Conservation (phyloP, 1,140 invertebrate species). For the Hesperophylax magnus region DNA sequence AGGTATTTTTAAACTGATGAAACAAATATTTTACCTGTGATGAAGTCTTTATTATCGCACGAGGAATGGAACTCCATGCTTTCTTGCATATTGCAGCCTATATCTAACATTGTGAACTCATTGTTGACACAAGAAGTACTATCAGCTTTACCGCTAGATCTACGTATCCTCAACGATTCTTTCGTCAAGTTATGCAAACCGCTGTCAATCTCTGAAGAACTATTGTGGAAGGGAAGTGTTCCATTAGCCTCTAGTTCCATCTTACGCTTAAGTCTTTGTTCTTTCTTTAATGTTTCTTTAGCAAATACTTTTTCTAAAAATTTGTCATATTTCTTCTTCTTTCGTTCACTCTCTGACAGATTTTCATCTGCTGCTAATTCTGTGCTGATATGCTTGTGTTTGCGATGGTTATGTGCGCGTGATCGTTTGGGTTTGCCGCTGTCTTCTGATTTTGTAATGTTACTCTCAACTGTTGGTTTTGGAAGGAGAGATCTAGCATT, state of each 20-base stretch:
- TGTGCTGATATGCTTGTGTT: constrained; percentile 47
- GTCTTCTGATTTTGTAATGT: constrained; percentile 3
- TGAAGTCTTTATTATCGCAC: constrained; percentile 75
- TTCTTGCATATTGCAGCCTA: constrained; percentile 79
- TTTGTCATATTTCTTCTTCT: constrained; percentile 66
- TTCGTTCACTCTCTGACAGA: constrained; percentile 64
- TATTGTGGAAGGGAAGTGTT: constrained; percentile 29
- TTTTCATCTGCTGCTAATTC: constrained; percentile 50
- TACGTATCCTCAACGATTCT: constrained; percentile 58
- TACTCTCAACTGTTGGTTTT: not conserved
- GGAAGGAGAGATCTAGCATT: constrained; percentile 59
- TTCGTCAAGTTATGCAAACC: constrained; percentile 30
- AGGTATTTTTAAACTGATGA: not conserved
- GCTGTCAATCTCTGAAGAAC: constrained; percentile 20
- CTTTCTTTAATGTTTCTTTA: constrained; percentile 60
- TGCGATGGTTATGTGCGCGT: constrained; percentile 47
- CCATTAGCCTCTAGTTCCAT: constrained; percentile 30
- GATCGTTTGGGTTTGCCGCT: constrained; percentile 21
- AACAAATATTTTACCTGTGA: constrained; percentile 63
- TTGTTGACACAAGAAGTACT: constrained; percentile 60
- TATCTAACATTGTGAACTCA: constrained; percentile 75
- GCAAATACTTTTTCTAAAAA: constrained; percentile 67
- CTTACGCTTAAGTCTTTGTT: constrained; percentile 44
- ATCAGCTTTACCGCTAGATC: constrained; percentile 62
- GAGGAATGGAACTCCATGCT: constrained; percentile 83